Evolutionary conservation across 2,888 invertebrate genomes (phyloP).

Genomic region (Linnaemya tessellans): DNA sequence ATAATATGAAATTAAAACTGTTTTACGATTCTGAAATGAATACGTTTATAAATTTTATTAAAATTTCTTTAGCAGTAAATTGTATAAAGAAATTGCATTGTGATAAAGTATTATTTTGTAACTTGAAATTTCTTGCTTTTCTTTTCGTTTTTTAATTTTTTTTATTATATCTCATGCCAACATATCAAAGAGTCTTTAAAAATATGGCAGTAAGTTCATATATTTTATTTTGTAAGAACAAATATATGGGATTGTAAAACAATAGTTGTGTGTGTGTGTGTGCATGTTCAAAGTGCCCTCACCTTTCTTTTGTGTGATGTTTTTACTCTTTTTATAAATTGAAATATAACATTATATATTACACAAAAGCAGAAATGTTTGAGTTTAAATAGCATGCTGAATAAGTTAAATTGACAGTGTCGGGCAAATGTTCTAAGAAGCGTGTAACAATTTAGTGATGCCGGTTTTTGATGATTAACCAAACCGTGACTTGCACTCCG

Average conservation of each 20-base stretch:
- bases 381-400: not conserved
- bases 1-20: not conserved
- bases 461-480: too few species aligned
- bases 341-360: constrained; percentile 14
- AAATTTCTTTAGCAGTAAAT: not conserved
- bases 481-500: too few species aligned
- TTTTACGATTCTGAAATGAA: not conserved
- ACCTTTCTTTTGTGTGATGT: constrained; percentile 14
- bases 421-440: not conserved
- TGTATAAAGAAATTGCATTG: not conserved
- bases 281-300: constrained; percentile 14
- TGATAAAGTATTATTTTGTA: not conserved
- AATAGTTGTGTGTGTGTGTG: constrained; percentile 6
- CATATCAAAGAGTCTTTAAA: constrained; percentile 19
- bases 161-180: constrained; percentile 4
- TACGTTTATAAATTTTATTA: not conserved
- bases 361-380: constrained; percentile 18
- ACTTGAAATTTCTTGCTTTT: not conserved
- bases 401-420: constrained; percentile 3
- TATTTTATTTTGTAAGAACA: not conserved
- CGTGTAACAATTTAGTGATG: too few species aligned
- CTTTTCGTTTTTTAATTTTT: too few species aligned
- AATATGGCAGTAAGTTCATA: constrained; percentile 4
- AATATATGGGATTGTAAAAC: constrained; percentile 3
- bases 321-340: constrained; percentile 15